These are phyloP conservation scores for Oscheius sp. DNA, from an alignment of 2,888 invertebrate species.

Conservation along the genomic window DNA sequence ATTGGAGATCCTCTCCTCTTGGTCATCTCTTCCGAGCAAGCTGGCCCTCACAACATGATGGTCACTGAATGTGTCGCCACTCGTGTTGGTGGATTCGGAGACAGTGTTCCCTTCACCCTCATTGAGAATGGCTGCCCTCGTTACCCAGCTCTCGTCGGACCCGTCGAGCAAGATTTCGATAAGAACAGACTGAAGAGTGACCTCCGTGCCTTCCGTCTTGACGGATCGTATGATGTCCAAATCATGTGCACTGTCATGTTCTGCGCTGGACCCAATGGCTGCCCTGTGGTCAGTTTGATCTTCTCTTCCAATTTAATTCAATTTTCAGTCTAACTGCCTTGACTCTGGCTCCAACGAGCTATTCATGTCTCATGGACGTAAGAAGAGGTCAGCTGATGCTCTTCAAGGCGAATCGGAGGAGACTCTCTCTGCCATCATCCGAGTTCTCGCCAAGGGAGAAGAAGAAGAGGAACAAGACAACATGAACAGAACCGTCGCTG, in stretches of 20 bases:
- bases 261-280: constrained; percentile 73
- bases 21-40: constrained; percentile 71
- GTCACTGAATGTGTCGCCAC: constrained; percentile 73
- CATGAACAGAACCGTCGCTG: constrained; percentile 41
- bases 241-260: constrained; percentile 73
- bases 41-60: constrained; percentile 74
- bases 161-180: constrained; percentile 73
- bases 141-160: constrained; percentile 73
- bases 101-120: constrained; percentile 72
- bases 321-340: constrained; percentile 71
- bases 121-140: constrained; percentile 73
- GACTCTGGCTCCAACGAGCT: constrained; percentile 73
- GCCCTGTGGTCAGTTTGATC: constrained; percentile 67
- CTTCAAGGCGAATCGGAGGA: constrained; percentile 65
- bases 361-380: constrained; percentile 73
- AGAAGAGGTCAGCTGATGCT: constrained; percentile 65
- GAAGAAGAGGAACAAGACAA: constrained; percentile 60
- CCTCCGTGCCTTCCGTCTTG: constrained; percentile 73
- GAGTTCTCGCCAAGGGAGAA: constrained; percentile 73
- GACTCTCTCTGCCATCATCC: constrained; percentile 72
- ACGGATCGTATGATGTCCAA: constrained; percentile 73
- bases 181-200: constrained; percentile 72
- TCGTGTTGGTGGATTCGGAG: constrained; percentile 72
- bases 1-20: constrained; percentile 72
- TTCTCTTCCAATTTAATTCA: neutral